A percentile compares a stretch with the other conserved stretches of the same genome.
Evolutionary conservation across 2,113 vertebrate genomes (phyloP).

Genomic region (Cervus canadensis): DNA sequence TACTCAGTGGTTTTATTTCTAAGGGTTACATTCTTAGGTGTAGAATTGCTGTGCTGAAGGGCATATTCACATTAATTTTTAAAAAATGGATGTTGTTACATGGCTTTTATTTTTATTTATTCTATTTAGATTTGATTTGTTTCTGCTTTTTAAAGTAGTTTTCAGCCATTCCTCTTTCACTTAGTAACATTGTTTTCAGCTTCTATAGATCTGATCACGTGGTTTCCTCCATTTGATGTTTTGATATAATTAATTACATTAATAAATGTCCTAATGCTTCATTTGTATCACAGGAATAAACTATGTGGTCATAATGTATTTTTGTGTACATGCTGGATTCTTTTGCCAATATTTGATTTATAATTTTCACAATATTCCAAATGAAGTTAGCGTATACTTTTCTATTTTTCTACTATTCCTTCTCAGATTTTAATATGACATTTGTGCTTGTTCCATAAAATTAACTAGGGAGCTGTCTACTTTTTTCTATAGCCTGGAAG

Average conservation of each 20-base stretch:
- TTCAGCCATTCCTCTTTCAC: not conserved
- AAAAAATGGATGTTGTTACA: not conserved
- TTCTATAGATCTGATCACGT: not conserved
- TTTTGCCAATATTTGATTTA: not conserved
- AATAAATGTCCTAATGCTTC: not conserved
- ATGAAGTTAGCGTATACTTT: not conserved
- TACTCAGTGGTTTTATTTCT: not conserved
- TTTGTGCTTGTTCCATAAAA: not conserved
- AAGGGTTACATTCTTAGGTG: not conserved
- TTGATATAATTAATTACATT: not conserved
- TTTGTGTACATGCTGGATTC: not conserved
- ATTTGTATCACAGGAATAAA: not conserved
- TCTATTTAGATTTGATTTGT: not conserved
- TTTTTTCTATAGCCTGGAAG: not conserved
- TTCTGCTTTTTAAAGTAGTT: not conserved
- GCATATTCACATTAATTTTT: not conserved
- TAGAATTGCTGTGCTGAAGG: not conserved
- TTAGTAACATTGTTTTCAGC: not conserved
- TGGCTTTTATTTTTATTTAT: not conserved
- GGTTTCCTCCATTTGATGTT: not conserved
- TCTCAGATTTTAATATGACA: not conserved
- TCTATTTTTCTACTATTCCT: not conserved
- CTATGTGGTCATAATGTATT: not conserved
- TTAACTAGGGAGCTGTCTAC: not conserved
- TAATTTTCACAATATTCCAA: not conserved